Evolutionary conservation across 2,113 vertebrate genomes (phyloP).

Genomic region (Phyllostomus discolor): DNA sequence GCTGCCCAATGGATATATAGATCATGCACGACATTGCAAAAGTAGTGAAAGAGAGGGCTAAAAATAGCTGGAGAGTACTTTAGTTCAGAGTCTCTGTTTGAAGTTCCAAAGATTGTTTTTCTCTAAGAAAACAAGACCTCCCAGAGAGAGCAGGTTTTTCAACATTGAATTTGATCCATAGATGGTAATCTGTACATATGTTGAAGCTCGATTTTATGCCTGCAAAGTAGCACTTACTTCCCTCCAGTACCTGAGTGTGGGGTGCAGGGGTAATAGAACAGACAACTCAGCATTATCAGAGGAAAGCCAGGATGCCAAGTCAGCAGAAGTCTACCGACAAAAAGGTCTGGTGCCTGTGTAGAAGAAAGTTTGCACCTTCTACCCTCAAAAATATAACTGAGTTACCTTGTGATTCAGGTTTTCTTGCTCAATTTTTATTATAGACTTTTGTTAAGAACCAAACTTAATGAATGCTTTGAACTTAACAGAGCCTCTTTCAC

Average conservation of each 20-base stretch:
- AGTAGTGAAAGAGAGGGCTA: neutral
- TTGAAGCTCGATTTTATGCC: neutral
- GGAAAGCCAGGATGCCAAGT: neutral
- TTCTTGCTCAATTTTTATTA: neutral
- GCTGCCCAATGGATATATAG: neutral
- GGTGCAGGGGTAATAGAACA: neutral
- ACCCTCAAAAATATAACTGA: neutral
- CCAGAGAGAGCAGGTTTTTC: neutral
- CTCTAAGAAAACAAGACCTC: constrained; percentile 23
- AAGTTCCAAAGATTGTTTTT: neutral
- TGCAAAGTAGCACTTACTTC: neutral
- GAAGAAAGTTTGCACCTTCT: neutral
- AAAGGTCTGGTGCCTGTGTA: neutral
- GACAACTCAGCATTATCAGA: neutral
- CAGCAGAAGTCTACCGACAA: neutral
- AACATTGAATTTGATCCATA: neutral
- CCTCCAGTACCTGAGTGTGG: neutral
- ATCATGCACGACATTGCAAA: neutral
- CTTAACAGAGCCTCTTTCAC: neutral
- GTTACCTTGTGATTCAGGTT: neutral
- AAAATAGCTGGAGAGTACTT: neutral
- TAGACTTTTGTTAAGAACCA: neutral
- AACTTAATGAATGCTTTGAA: neutral
- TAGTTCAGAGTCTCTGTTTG: neutral
- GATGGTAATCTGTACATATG: neutral